Evolutionary conservation across 2,888 invertebrate species (phyloP), one percentile per base, ranked within the genome.

Genomic region (Polymixis flavicincta): DNA sequence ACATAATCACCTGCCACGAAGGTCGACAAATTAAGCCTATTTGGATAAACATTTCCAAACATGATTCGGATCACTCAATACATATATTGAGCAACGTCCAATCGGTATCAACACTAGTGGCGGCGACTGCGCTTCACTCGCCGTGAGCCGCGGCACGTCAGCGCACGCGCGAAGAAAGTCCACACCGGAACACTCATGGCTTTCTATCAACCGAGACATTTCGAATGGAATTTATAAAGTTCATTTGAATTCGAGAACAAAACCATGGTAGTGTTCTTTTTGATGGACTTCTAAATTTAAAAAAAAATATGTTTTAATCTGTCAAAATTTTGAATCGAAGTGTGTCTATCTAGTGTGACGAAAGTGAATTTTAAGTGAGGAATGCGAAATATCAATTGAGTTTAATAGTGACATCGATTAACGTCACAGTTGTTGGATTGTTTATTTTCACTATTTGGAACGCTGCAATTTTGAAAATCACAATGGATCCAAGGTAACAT

Each of bases 151-250:
- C 85, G 92, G 92, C 94, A 90, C 92, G 93, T 90, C 90, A 89
- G 82, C 93, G 94, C 94, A 95, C 95, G 95, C 94, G 92, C 92
- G 89, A 94, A 90, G 93, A 93, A 93, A 94, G 93, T 94, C 89
- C 75, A 85, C 80, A 88, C 90, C 92, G 91, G 92, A 92, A 92
- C 91, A 90, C 90, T 87, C 85, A 85, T 88, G 88, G 92, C 95
- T 96, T 96, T 96, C 95, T 95, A 95, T 91, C 92, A 87, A 90
- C 88, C 90, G 88, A 90, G 90, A 91, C 91, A 92, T 88, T 90
- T 84, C 76, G 74, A 88, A 85, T 78, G 85, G 80, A 87, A 87
- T 87, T 87, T 86, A 86, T 78, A 86, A 86, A 87, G 75, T 85
- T 80, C 72, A 85, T 82, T 86, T 76, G 71, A 75, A 86, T 83